Base-by-base conservation (phyloP, 53 echinoderm and acorn worm species). In the Apostichopus leukothele region DNA sequence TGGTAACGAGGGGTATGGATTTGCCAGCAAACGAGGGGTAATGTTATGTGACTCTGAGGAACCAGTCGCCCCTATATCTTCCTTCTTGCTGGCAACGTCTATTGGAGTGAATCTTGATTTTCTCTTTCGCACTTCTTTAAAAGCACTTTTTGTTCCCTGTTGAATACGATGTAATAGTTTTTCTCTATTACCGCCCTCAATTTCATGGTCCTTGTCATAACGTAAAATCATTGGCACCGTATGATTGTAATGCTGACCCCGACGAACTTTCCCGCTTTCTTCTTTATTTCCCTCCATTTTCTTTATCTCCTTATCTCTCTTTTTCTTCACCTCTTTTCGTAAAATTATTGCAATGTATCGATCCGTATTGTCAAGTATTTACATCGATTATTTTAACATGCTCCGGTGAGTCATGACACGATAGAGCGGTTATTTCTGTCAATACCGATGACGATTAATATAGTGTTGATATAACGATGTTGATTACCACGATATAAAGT, bases 121-220 rank as follows among this genome's bases (percentile, higher is more conserved):
- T 66, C 85, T 85, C 22, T 67, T 85, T 11, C 26, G 85, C 0
- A 85, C 85, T 50, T 85, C 85, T 50, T 68, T 85, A 13, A 85
- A 85, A 13, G 85, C 85, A 21, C 85, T 85, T 67, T 67, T 85
- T 67, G 85, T 68, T 50, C 85, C 68, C 14, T 71, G 71, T 18
- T 71, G n/a, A n/a, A 16, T 18, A 71, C 71, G 71, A 16, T 71
- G 71, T 71, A 71, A 71, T n/a, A 71, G 6, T 71, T 71, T 71
- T 18, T 18, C 71, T 18, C 71, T 71, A 19, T 19, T 71, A 6
- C 6, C 71, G 6, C 71, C 71, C 6, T 18, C 20, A 19, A 18
- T 19, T 18, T 71, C 18, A 6, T 71, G n/a, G 13, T n/a, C 20
- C 18, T 18, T 71, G 18, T 19, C 71, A 5, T 71, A 71, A 6